These are phyloP conservation scores for Dascillus cervinus DNA, from an alignment of 2,888 invertebrate species.

Conservation along the genomic window DNA sequence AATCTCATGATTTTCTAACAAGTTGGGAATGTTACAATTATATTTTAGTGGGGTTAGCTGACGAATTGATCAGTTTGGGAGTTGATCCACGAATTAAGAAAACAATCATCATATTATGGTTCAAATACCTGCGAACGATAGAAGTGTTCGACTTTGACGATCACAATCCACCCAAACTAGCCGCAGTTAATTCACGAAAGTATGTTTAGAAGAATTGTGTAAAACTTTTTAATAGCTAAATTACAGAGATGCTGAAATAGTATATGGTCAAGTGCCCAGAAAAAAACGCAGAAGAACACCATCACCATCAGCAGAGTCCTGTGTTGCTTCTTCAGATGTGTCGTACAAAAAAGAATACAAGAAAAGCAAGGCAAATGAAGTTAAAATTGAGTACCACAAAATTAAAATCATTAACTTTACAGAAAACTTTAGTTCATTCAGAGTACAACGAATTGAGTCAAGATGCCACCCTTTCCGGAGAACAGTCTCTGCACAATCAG, in stretches of 20 bases:
- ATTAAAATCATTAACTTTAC: conserved; percentile 28
- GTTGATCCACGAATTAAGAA: conserved; percentile 51
- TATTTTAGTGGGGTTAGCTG: conserved; percentile 57
- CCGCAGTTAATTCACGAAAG: conserved; percentile 40
- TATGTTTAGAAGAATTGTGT: no score
- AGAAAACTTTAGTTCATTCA: conserved; percentile 35
- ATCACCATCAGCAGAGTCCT: conserved; percentile 36
- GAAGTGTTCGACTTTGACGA: conserved; percentile 48
- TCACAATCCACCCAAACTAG: conserved; percentile 45
- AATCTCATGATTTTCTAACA: conserved; percentile 43
- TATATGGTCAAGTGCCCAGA: conserved; percentile 36
- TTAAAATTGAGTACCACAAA: no score
- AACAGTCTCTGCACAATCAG: conserved; percentile 27
- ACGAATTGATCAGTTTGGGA: conserved; percentile 62
- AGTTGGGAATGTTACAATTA: conserved; percentile 76
- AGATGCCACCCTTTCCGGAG: no score
- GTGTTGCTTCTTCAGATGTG: conserved; percentile 30
- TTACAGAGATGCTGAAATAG: conserved; percentile 46
- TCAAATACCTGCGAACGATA: conserved; percentile 48
- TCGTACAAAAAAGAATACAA: no score
- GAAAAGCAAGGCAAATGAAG: no score
- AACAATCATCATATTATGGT: conserved; percentile 55
- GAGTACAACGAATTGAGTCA: conserved; percentile 33
- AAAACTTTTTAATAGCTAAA: no score
- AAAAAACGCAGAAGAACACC: conserved; percentile 24